Base-by-base conservation (phyloP, 2,888 invertebrate genomes). In the Argyresthia albistria region DNA sequence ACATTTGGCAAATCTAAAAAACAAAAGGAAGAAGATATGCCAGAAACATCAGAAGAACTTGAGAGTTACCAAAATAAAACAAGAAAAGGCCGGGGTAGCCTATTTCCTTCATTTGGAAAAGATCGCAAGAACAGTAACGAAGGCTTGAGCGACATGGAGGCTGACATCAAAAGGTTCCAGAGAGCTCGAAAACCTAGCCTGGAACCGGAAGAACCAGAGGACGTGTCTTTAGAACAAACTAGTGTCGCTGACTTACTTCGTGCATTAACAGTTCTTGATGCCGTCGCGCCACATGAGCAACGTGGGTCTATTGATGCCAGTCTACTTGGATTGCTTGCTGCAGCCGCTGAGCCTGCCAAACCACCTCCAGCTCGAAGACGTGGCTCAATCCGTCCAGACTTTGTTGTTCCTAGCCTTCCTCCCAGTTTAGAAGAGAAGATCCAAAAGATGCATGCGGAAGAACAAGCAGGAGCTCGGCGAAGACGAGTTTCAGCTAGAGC, bases 181-280 rank as follows among this genome's bases (percentile, higher is more conserved):
- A 1, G 53, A 49, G 46, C 12, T 56, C 16, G 86, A 82, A 25
- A 69, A 66, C 73, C 16, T 82, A 86, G 54, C 72, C 84, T 56
- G 63, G 74, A 46, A 73, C 63, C 82, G 25, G 77, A 87, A 64
- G 65, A 74, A 0, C 81, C 88, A 57, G 89, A 90, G 61, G 88
- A 90, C 7, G 89, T 90, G 63, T 89, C 95, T 10, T 79, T 95
- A 53, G 95, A 95, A 73, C 92, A 94, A 63, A 95, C 95, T 0
- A 94, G 95, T 16, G 89, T 96, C 11, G 95, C 95, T 0, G 95
- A 96, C 76, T 89, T 96, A 52, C 88, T 96, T 35, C 88, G 95
- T 53, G 95, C 94, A 0, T 76, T 96, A 49, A 92, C 94, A 48
- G 90, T 91, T n/a, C 83, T 95, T 59, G 84, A 87, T 59, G 83